Evolutionary conservation across 2,888 invertebrate species (phyloP), one percentile per base, ranked within the genome.

Genomic region (Diarsia brunnea): DNA sequence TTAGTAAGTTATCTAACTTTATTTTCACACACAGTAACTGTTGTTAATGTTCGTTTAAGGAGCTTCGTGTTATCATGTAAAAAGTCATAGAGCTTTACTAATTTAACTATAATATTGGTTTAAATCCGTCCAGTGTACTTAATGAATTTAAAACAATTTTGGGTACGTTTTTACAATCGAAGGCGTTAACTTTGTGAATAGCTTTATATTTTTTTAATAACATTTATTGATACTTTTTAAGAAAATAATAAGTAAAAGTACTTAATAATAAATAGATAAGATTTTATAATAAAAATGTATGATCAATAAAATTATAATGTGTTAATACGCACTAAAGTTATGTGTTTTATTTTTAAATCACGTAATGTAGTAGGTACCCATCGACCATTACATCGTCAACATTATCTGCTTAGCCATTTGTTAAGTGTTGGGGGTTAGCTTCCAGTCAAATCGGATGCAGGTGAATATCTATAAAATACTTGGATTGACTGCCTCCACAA

Each of bases 21-120:
- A 92, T 90, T 89, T 90, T 92, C 91, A 84, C 89, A 90, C 92
- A 92, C 92, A 90, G 84, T 91, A 92, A 91, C 88, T 89, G 87
- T 84, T 89, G 89, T 93, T 93, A 92, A 93, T 94, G 88, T 91
- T 88, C 84, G 83, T 87, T 75, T 88, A 84, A 91, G 93, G 89
- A 89, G 91, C 92, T 93, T 93, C 86, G 86, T 91, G 85, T 90
- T 92, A 88, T 92, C 90, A 91, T 95, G 95, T 95, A 96, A 94
- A 95, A 95, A 95, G 95, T 95, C 95, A 94, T 94, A 93, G 90
- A 95, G 96, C 95, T 96, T 95, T 96, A 96, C 95, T 96, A 96
- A 96, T 95, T 93, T 92, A 92, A 95, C 90, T 90, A 87, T 90
- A 91, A 91, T 89, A 89, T 89, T 90, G 89, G 87, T 90, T 86